phyloP scores from a whole-genome alignment of 2,797 vertebrate species.

The Fratercula arctica region DNA sequence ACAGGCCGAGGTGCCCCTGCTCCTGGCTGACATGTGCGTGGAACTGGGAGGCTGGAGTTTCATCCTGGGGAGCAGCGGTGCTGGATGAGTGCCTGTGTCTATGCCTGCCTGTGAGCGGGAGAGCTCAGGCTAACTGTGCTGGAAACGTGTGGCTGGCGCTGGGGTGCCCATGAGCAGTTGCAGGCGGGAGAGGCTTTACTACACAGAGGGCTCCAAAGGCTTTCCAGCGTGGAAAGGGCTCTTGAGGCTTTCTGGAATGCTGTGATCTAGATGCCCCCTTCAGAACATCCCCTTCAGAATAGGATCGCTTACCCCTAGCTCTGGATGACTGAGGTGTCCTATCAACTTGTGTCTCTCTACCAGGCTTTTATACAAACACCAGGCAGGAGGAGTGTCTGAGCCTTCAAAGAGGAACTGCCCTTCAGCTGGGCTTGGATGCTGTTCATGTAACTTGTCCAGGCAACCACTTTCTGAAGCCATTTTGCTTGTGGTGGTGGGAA shows the following conservation, averaged over 20 bases:
- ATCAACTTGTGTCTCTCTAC: neutral
- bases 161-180: neutral
- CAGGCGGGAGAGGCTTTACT: neutral
- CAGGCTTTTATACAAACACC: neutral
- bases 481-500: neutral
- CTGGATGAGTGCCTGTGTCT: neutral
- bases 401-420: neutral
- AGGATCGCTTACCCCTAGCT: neutral
- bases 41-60: neutral
- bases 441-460: neutral
- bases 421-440: neutral
- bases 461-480: neutral
- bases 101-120: neutral
- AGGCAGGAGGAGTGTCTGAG: neutral
- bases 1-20: neutral
- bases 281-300: neutral
- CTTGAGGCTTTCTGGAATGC: neutral
- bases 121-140: neutral
- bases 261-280: neutral
- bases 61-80: neutral
- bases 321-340: neutral
- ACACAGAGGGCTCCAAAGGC: neutral
- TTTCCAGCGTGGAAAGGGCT: neutral
- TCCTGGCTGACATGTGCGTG: neutral
- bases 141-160: neutral